Evolutionary conservation across 2,797 vertebrate species (phyloP).

Genomic region (Sebastes nivosus): DNA sequence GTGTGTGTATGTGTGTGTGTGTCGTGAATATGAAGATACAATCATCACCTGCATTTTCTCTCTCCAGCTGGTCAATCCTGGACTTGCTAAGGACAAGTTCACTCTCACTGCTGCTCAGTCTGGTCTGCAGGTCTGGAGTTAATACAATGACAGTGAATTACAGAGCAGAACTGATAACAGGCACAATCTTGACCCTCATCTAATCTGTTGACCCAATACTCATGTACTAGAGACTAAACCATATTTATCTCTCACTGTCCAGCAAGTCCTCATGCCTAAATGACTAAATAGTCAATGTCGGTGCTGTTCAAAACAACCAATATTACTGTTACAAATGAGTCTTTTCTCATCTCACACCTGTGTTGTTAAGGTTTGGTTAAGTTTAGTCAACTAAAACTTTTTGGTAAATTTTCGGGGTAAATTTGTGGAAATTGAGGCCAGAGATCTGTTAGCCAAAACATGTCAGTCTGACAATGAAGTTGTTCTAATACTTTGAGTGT

Average conservation of each 20-base stretch:
- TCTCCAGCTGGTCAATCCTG: slow-evolving; percentile 1
- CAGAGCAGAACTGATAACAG: background rate
- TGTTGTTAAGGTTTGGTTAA: background rate
- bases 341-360: background rate
- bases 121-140: background rate
- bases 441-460: too few relatives aligned
- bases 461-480: too few relatives aligned
- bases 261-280: background rate
- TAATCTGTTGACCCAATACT: background rate
- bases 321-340: background rate
- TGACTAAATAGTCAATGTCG: background rate
- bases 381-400: background rate
- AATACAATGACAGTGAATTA: background rate
- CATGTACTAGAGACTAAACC: background rate
- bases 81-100: background rate
- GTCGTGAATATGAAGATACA: background rate
- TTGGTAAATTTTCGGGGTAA: background rate
- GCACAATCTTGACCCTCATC: background rate
- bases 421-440: too few relatives aligned
- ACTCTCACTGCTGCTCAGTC: background rate
- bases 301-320: background rate
- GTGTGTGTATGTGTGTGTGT: background rate
- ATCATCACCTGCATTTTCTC: background rate
- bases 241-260: background rate
- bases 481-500: too few relatives aligned